Evolutionary conservation across 2,888 invertebrate species (phyloP), one percentile per base, ranked within the genome.

Genomic region (Eilema sororculum): DNA sequence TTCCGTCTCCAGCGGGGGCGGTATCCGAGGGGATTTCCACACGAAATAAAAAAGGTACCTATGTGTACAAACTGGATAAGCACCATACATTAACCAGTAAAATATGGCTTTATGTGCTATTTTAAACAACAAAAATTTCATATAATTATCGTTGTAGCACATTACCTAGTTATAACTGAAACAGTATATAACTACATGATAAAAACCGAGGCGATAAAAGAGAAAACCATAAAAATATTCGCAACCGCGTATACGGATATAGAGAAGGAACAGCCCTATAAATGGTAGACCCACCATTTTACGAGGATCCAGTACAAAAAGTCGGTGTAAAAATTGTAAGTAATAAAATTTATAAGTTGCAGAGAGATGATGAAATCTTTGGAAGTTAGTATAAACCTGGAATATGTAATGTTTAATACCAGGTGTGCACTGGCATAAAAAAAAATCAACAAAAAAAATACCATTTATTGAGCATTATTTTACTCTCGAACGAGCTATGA

Each of bases 291-390:
- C 57, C 28, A 28, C 30, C 33, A 60, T 56, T 70, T 66, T 70
- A 70, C 24, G 65, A 70, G 37, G 61, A 41, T 52, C 10, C 63
- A 24, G 71, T 28, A 70, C 69, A 66, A 72, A 69, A 59, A 57
- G 25, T 41, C 20, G 60, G 65, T 68, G 75, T 73, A 81, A 79
- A 80, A 81, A 65, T 63, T 65, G 30, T 52, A 22, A 52, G 64
- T 52, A 60, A 62, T 72, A 76, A 78, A 76, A 81, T 74, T 75
- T 73, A 74, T 76, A 61, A 76, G 46, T 30, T 30, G 64, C 22
- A 52, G 46, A 13, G 3, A 64, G 52, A 64, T 52, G 13, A 30
- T 6, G 4, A 56, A 52, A 64, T 64, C 10, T 28, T 46, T 41
- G 0, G 22, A 22, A 24, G 46, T 46, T 62, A 22, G 41, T 9